These are phyloP conservation scores for Drosophila kanapiae DNA, from an alignment of 1,140 invertebrate species.

Conservation along the genomic window DNA sequence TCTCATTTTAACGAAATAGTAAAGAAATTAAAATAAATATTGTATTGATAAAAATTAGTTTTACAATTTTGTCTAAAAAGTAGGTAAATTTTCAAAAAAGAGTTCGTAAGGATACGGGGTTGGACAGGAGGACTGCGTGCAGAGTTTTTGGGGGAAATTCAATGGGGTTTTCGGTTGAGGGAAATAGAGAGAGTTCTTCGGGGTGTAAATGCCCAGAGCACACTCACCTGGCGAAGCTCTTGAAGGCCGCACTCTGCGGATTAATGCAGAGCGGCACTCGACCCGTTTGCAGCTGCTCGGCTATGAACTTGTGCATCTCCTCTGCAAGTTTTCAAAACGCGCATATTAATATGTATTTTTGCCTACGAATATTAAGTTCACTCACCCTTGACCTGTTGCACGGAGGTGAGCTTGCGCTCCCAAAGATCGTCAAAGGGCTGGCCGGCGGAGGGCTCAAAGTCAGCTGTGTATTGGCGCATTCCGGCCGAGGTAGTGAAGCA, in stretches of 20 bases:
- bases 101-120: background rate
- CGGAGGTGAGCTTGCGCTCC: constrained; percentile 96
- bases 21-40: constrained; percentile 20
- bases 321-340: constrained; percentile 87
- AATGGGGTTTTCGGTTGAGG: background rate
- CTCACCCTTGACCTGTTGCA: constrained; percentile 97
- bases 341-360: background rate
- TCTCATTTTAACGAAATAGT: constrained; percentile 13
- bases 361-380: background rate
- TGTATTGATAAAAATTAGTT: constrained; percentile 2
- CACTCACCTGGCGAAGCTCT: constrained; percentile 99
- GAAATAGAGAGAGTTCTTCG: constrained; percentile 9
- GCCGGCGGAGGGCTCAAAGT: constrained; percentile 96
- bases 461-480: constrained; percentile 94
- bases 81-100: constrained; percentile 15
- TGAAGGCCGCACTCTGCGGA: constrained; percentile 99
- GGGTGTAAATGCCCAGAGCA: background rate
- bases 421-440: constrained; percentile 97
- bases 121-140: constrained; percentile 29
- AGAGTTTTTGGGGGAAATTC: constrained; percentile 4
- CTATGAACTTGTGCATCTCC: constrained; percentile 99
- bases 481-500: constrained; percentile 93
- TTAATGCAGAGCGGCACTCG: constrained; percentile 99
- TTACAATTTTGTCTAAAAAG: constrained; percentile 50
- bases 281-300: constrained; percentile 96